Base-by-base conservation (phyloP, 2,113 vertebrate genomes). In the Thymallus thymallus region DNA sequence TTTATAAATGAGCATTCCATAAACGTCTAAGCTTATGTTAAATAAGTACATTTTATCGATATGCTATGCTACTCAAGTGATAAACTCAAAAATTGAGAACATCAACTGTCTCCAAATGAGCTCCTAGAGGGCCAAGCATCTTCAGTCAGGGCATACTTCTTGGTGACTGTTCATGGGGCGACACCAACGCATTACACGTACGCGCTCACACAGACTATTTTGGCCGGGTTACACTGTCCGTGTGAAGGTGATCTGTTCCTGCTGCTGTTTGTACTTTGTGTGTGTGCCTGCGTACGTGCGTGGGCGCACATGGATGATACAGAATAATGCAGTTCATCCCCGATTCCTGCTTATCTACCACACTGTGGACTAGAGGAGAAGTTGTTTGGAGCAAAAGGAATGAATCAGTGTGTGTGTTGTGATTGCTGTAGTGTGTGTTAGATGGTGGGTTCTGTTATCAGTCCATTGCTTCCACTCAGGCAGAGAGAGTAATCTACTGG, bases 161-260 rank as follows among this genome's bases (percentile, higher is more conserved):
- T 85, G 75, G 91, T 88, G 89, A 90, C 91, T 74, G 82, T 84
- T 89, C 88, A 84, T 81, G 77, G 81, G 84, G 87, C 85, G 83
- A 75, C 80, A 80, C 83, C 85, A 82, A 84, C 84, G 2, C 35
- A 10, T 41, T 41, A 9, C 35, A 41, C 2, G 35, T 10, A 41
- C 9, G 2, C 35, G 0, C 35, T 2, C 35, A 10, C 35, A 41
- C 9, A 41, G 10, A 41, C 35, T 41, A 10, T 41, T 41, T 55
- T 78, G 83, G 80, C 82, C 82, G 88, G 55, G 80, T 87, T 84
- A 85, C 78, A 81, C 85, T 88, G 84, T 88, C 78, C 86, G 76
- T 85, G 82, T 71, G 60, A 86, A 79, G 82, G 84, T 26, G 23
- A 55, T 20, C 85, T 89, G 80, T 64, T 77, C 77, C 81, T 88